A percentile compares a stretch with the other conserved stretches of the same genome.
phyloP scores from a whole-genome alignment of 2,797 vertebrate genomes.

The Austrolebias charrua region DNA sequence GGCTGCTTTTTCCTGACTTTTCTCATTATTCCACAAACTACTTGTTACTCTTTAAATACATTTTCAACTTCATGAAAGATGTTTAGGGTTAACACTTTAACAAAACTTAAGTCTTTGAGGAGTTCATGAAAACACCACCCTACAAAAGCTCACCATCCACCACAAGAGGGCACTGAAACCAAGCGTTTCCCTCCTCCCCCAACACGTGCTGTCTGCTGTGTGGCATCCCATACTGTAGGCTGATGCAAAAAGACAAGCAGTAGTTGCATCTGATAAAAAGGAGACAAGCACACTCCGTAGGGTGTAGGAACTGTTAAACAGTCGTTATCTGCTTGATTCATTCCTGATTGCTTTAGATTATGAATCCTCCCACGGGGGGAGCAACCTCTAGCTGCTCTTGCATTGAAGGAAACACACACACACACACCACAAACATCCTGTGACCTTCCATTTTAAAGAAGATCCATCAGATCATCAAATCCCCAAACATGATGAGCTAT shows the following conservation, averaged over 20 bases:
- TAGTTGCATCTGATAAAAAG: constrained; percentile 73
- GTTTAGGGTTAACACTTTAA: too few species aligned
- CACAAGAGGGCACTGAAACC: constrained; percentile 83
- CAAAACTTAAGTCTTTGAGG: constrained; percentile 4
- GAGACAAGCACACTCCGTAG: constrained; percentile 66
- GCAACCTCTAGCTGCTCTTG: constrained; percentile 42
- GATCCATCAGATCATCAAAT: too few species aligned
- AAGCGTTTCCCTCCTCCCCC: constrained; percentile 59
- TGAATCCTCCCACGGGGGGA: constrained; percentile 76
- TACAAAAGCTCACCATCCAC: constrained; percentile 22
- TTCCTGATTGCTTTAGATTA: constrained; percentile 80
- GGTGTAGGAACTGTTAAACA: constrained; percentile 80
- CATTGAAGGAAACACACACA: constrained; percentile 2
- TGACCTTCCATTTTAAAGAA: constrained; percentile 66
- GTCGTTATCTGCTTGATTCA: constrained; percentile 82
- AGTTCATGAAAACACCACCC: neutral
- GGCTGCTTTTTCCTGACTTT: neutral
- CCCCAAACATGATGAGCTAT: too few species aligned
- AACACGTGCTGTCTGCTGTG: constrained; percentile 34
- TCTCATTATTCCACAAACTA: neutral
- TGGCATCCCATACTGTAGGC: constrained; percentile 62
- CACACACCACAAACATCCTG: constrained; percentile 38
- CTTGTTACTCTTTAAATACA: neutral
- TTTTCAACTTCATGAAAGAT: neutral
- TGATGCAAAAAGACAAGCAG: constrained; percentile 74